These are phyloP conservation scores for Drosophila kepulauana DNA, from an alignment of 1,140 invertebrate genomes.

Conservation along the genomic window DNA sequence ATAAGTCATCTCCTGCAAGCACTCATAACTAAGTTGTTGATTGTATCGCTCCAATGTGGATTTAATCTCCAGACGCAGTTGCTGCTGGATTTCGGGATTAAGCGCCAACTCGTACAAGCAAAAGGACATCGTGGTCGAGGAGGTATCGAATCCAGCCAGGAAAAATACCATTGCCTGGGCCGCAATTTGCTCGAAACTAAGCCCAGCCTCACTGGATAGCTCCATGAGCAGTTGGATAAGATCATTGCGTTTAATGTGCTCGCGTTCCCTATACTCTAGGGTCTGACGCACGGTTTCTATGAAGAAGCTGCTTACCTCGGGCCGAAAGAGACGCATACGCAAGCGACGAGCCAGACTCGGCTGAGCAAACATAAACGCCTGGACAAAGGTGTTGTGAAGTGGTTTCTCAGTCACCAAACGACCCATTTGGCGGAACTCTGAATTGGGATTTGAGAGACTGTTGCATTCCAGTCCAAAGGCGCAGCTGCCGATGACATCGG, in stretches of 20 bases:
- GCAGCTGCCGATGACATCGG: conserved; percentile 88
- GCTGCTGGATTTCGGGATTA: conserved; percentile 87
- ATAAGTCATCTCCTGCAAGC: conserved; percentile 86
- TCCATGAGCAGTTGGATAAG: conserved; percentile 86
- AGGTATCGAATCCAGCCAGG: conserved; percentile 89
- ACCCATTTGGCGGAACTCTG: conserved; percentile 85
- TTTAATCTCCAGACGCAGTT: conserved; percentile 87
- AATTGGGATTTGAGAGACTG: conserved; percentile 85
- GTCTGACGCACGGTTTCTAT: conserved; percentile 62
- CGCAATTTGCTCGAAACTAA: conserved; percentile 74
- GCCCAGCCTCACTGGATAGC: conserved; percentile 82
- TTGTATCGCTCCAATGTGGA: conserved; percentile 82
- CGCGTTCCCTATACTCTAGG: conserved; percentile 58
- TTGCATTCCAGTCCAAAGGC: conserved; percentile 88
- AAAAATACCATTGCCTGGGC: conserved; percentile 85
- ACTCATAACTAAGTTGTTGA: conserved; percentile 87
- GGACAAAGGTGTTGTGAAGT: conserved; percentile 26
- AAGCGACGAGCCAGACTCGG: conserved; percentile 38
- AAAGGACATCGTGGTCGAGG: conserved; percentile 87
- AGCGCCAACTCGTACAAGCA: conserved; percentile 87
- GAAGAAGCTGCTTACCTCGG: conserved; percentile 86
- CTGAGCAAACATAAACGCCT: conserved; percentile 55
- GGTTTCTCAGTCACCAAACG: conserved; percentile 33
- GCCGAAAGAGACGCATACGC: conserved; percentile 62
- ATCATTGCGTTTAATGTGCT: conserved; percentile 60